A percentile compares a stretch with the other conserved stretches of the same genome.
phyloP scores from a whole-genome alignment of 2,113 vertebrate genomes.

The Erythrocercus mccallii region DNA sequence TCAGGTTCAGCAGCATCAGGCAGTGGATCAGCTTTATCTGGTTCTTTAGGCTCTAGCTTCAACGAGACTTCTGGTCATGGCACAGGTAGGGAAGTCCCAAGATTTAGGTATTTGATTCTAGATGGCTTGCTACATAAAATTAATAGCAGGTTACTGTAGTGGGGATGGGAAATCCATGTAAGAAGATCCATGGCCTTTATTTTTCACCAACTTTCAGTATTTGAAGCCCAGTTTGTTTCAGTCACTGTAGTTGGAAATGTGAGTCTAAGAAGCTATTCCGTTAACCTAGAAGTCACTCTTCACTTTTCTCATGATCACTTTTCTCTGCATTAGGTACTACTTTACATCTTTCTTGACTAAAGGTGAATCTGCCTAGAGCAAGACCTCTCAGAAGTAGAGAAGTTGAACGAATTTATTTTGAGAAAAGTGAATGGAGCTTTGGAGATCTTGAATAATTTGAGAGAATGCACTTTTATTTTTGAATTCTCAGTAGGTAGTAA shows the following conservation, averaged over 20 bases:
- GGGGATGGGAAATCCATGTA: not conserved
- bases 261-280: not conserved
- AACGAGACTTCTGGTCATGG: slow-evolving; percentile 72
- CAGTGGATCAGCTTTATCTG: slow-evolving; percentile 71
- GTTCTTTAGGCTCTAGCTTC: slow-evolving; percentile 63
- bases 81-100: slow-evolving; percentile 56
- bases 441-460: not conserved
- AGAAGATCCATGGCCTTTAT: not conserved
- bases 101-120: not conserved
- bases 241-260: not conserved
- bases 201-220: not conserved
- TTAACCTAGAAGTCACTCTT: not conserved
- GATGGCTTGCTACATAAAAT: not conserved
- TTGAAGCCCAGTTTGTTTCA: not conserved
- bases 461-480: not conserved
- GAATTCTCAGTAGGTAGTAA: not conserved
- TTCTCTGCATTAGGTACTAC: not conserved
- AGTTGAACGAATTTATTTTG: not conserved
- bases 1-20: slow-evolving; percentile 78
- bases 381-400: not conserved
- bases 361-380: not conserved
- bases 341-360: not conserved
- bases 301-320: not conserved
- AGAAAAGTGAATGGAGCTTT: not conserved
- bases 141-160: not conserved